Conservation (phyloP, 2,888 invertebrate species). For the Acanthosoma haemorrhoidale region DNA sequence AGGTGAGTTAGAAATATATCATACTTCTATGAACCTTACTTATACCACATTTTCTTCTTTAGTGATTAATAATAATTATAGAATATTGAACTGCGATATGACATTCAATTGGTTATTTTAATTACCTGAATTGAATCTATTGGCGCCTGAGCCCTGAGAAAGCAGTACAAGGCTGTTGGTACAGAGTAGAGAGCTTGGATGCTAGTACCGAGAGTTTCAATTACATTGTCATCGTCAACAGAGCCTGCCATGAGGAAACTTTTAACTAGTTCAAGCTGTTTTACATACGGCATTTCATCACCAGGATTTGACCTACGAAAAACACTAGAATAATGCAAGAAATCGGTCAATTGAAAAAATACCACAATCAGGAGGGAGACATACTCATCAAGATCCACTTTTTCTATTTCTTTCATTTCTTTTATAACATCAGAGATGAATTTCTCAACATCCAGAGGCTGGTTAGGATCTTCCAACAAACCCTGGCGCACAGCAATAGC, state of each 20-base stretch:
- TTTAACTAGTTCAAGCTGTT: slow-evolving; percentile 53
- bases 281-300: slow-evolving; percentile 28
- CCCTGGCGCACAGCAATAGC: slow-evolving; percentile 56
- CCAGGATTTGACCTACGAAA: neutral
- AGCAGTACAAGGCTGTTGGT: slow-evolving; percentile 68
- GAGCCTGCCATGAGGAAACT: slow-evolving; percentile 49
- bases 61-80: too few relatives aligned
- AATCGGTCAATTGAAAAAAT: too few relatives aligned
- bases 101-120: too few relatives aligned
- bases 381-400: slow-evolving; percentile 47
- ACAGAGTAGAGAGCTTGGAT: slow-evolving; percentile 63
- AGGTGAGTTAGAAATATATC: too few relatives aligned
- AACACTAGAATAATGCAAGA: too few relatives aligned
- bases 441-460: slow-evolving; percentile 48
- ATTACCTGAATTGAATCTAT: slow-evolving; percentile 51
- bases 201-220: slow-evolving; percentile 54
- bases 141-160: slow-evolving; percentile 53
- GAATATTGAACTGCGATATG: too few relatives aligned
- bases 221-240: slow-evolving; percentile 46
- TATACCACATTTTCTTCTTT: too few relatives aligned
- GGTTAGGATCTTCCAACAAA: slow-evolving; percentile 48
- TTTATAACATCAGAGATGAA: slow-evolving; percentile 52
- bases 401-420: slow-evolving; percentile 53
- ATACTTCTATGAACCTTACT: too few relatives aligned
- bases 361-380: too few relatives aligned